A percentile compares a stretch with the other conserved stretches of the same genome.
These are phyloP conservation scores for Micrasema minimum DNA, from an alignment of 1,140 invertebrate genomes.

Conservation along the genomic window DNA sequence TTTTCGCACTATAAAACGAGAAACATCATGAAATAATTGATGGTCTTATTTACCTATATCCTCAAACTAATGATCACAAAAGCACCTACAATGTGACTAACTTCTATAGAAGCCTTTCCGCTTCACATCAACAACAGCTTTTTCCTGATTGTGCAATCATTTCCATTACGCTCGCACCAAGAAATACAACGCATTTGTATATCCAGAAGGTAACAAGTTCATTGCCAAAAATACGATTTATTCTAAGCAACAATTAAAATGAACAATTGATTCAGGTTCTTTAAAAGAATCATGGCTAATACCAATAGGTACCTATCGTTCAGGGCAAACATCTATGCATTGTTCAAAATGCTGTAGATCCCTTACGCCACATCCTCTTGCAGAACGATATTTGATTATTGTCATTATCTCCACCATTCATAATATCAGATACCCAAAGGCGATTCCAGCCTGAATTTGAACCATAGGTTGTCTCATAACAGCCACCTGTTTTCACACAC, in stretches of 20 bases:
- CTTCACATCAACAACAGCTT: conserved; percentile 70
- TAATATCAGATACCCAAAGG: conserved; percentile 62
- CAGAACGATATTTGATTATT: conserved; percentile 75
- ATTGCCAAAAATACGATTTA: conserved; percentile 36
- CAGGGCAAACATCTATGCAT: conserved; percentile 63
- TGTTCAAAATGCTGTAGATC: conserved; percentile 74
- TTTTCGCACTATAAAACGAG: too few relatives aligned
- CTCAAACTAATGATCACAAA: conserved; percentile 42
- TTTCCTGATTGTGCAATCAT: conserved; percentile 76
- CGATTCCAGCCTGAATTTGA: conserved; percentile 71
- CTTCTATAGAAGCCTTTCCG: conserved; percentile 58
- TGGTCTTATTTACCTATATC: conserved; percentile 38
- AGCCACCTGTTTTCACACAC: conserved; percentile 84
- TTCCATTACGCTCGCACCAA: conserved; percentile 71
- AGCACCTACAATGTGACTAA: conserved; percentile 3
- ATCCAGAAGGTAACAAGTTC: conserved; percentile 79
- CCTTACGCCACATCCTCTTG: conserved; percentile 68
- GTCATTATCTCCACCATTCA: conserved; percentile 73
- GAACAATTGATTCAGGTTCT: too few relatives aligned
- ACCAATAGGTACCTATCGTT: conserved; percentile 48
- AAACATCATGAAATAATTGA: too few relatives aligned
- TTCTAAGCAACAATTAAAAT: not conserved
- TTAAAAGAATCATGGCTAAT: not conserved
- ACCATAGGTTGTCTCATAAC: conserved; percentile 83
- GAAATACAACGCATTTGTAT: conserved; percentile 87